Evolutionary conservation across 1,140 invertebrate genomes (phyloP), one percentile per base, ranked within the genome.

Genomic region (Wiebesia pumilae): DNA sequence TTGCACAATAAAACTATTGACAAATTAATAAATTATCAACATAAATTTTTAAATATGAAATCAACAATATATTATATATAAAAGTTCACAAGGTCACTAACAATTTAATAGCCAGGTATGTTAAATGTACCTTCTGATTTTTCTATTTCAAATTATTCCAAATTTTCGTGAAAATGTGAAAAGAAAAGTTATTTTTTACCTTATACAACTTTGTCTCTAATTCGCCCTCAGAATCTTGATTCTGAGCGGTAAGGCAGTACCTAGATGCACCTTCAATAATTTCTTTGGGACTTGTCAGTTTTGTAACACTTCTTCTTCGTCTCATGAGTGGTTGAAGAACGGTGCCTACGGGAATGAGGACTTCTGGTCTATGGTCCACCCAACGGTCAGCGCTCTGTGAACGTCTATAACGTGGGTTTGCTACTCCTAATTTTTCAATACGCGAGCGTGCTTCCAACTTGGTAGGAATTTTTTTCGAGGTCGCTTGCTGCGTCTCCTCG

Each of bases 171-270:
- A 10, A 43, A 78, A 47, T 9, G 62, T 62, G 54, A 65, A 81
- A 51, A 9, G 33, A 81, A 82, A 79, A 30, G 51, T 47, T 81
- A 2, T 43, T 69, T 67, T 87, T 89, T 91, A 97, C 96, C 95
- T 99, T 99, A 90, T 97, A 98, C 65, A 99, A 90, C 90, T 97
- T 97, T 0, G 98, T 99, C 93, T 98, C 97, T 3, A 99, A 93
- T 91, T 98, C 97, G 0, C 98, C 99, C 90, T 97, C 96, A 0
- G 97, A 96, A 91, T 99, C 98, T 67, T 97, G 96, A 88, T 98
- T 97, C 93, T 99, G 98, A 0, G 98, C 96, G 40, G 98, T 96
- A 1, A 99, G 94, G 87, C 97, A 97, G 92, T 99, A 99, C 92
- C 98, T 98, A 0, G 96, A 97, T 47, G 96, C 96, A 87, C 93